Percentiles rank a stretch among this genome's conserved stretches.
These are phyloP conservation scores for Adoxophyes honmai DNA, from an alignment of 1,140 invertebrate species.

Conservation along the genomic window DNA sequence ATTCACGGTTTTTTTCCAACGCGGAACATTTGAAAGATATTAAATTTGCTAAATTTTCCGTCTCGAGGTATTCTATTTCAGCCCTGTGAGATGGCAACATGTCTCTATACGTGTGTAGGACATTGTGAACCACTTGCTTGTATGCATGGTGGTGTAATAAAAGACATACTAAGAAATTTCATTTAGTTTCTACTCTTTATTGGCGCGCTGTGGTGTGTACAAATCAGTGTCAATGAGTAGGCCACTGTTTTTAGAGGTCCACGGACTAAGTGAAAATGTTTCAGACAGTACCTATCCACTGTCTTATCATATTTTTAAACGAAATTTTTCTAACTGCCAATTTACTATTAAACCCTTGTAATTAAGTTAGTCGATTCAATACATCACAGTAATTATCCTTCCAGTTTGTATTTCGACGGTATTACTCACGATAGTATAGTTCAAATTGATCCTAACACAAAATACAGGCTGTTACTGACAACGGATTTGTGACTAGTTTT, in stretches of 20 bases:
- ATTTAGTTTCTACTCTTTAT: too few relatives aligned
- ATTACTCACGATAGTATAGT: constrained; percentile 5
- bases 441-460: constrained; percentile 44
- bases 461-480: constrained; percentile 69
- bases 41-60: too few relatives aligned
- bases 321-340: constrained; percentile 21
- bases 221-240: constrained; percentile 15
- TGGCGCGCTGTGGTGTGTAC: constrained; percentile 3
- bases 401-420: constrained; percentile 3
- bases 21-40: too few relatives aligned
- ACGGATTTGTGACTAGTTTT: constrained; percentile 71
- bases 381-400: constrained; percentile 13
- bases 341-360: constrained; percentile 23
- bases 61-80: too few relatives aligned
- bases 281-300: too few relatives aligned
- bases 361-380: background rate
- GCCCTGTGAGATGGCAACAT: too few relatives aligned
- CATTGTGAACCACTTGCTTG: too few relatives aligned
- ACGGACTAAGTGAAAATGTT: too few relatives aligned
- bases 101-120: too few relatives aligned
- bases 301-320: constrained; percentile 2
- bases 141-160: too few relatives aligned
- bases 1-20: too few relatives aligned
- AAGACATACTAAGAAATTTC: too few relatives aligned
- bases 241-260: background rate